phyloP scores from a whole-genome alignment of 2,113 vertebrate genomes.

The Acinonyx jubatus region DNA sequence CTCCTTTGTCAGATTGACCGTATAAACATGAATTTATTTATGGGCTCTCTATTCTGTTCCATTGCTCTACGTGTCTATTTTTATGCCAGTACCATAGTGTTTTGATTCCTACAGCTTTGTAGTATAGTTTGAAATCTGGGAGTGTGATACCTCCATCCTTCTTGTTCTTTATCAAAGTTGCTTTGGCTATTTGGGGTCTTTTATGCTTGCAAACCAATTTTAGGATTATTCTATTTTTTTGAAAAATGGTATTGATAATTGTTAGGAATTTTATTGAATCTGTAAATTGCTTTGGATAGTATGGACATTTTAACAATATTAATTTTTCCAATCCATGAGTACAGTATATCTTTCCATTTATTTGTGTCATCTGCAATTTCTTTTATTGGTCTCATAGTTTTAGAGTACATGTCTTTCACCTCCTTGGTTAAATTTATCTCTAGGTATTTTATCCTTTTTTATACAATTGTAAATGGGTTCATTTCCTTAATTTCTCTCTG shows the following conservation, averaged over 20 bases:
- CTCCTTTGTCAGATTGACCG: background rate
- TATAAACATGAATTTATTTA: background rate
- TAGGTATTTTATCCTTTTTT: background rate
- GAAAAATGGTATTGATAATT: background rate
- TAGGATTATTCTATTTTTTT: background rate
- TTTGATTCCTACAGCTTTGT: background rate
- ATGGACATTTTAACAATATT: background rate
- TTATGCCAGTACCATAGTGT: background rate
- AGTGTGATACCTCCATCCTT: background rate
- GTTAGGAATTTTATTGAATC: background rate
- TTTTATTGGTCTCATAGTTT: background rate
- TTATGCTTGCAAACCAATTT: background rate
- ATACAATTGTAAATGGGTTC: background rate
- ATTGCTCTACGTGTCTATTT: background rate
- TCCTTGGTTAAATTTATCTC: background rate
- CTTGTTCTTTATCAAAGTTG: background rate
- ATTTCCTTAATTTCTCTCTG: background rate
- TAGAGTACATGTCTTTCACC: background rate
- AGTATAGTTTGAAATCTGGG: background rate
- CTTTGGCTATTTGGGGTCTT: background rate
- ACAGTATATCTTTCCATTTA: background rate
- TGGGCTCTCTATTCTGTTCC: background rate
- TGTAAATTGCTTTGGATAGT: background rate
- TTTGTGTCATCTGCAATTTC: background rate
- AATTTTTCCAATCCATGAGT: background rate